A percentile compares a stretch with the other conserved stretches of the same genome.
These are phyloP conservation scores for Oikopleura albicans DNA, from an alignment of 23 tunicate species.

Conservation along the genomic window DNA sequence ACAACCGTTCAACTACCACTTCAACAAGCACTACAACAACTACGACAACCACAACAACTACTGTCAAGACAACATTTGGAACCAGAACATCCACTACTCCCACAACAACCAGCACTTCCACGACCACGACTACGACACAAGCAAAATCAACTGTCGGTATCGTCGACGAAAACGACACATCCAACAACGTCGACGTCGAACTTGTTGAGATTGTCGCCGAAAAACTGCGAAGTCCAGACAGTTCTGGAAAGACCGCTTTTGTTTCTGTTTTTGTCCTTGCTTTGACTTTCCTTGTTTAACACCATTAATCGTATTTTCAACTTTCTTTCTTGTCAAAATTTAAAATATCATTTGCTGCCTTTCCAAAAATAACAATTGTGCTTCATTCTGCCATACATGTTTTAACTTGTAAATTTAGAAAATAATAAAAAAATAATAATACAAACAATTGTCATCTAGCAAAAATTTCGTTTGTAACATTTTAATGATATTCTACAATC, in stretches of 20 bases:
- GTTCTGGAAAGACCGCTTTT: neutral
- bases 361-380: too few relatives aligned
- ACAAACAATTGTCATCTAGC: too few relatives aligned
- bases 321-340: too few relatives aligned
- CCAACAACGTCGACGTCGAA: neutral
- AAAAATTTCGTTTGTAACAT: too few relatives aligned
- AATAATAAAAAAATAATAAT: too few relatives aligned
- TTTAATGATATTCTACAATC: too few relatives aligned
- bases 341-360: too few relatives aligned
- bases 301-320: neutral
- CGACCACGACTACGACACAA: constrained; percentile 9
- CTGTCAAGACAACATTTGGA: neutral
- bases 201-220: neutral
- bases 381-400: too few relatives aligned
- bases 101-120: neutral
- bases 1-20: neutral
- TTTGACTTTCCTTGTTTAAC: too few relatives aligned
- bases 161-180: neutral
- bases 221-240: neutral
- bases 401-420: too few relatives aligned
- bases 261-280: neutral
- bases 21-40: neutral
- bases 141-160: neutral
- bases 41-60: neutral
- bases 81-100: neutral